A percentile compares a stretch with the other conserved stretches of the same genome.
These are phyloP conservation scores for Leistus spinibarbis DNA, from an alignment of 2,888 invertebrate genomes.

Conservation along the genomic window DNA sequence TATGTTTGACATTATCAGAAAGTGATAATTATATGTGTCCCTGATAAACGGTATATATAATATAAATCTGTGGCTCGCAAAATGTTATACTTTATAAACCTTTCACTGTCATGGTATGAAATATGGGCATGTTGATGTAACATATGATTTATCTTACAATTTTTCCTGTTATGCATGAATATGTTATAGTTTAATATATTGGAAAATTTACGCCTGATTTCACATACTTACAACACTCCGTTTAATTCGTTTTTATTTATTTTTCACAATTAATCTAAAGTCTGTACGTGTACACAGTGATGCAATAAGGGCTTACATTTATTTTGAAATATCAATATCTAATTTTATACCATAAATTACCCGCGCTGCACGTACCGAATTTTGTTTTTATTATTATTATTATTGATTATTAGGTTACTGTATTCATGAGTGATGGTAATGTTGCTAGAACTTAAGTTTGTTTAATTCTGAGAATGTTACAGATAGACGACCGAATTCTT, in stretches of 20 bases:
- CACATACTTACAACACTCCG: background rate
- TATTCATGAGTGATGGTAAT: too few relatives aligned
- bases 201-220: background rate
- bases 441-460: too few relatives aligned
- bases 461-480: too few relatives aligned
- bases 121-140: background rate
- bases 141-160: background rate
- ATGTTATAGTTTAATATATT: background rate
- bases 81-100: background rate
- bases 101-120: background rate
- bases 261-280: background rate
- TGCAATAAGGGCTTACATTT: background rate
- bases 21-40: slow-evolving; percentile 25
- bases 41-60: slow-evolving; percentile 1
- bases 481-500: too few relatives aligned
- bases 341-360: too few relatives aligned
- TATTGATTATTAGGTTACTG: too few relatives aligned
- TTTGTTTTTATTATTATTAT: too few relatives aligned
- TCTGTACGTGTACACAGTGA: too few relatives aligned
- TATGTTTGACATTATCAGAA: slow-evolving; percentile 31
- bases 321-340: too few relatives aligned
- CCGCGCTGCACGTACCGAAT: too few relatives aligned
- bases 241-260: background rate
- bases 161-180: background rate
- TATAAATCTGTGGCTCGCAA: background rate